Conservation (phyloP, 2,113 vertebrate genomes). For the Pseudorhombus dupliciocellatus region DNA sequence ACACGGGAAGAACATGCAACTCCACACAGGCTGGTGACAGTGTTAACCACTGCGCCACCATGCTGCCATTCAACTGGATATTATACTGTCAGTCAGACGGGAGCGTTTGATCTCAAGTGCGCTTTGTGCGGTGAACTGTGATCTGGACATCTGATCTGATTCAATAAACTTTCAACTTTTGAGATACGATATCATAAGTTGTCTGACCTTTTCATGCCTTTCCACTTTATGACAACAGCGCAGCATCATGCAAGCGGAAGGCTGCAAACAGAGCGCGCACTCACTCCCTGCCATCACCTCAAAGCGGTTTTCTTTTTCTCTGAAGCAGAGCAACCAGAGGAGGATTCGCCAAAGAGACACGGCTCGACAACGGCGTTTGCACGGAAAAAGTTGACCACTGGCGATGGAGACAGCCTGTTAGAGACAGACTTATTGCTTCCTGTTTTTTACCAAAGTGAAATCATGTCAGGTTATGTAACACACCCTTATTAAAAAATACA, state of each 20-base stretch:
- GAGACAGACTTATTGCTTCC: constrained; percentile 28
- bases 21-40: neutral
- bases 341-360: constrained; percentile 21
- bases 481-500: too few species aligned
- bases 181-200: neutral
- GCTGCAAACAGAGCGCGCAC: constrained; percentile 15
- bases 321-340: constrained; percentile 36
- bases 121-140: neutral
- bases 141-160: constrained; percentile 8
- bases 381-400: constrained; percentile 55
- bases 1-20: neutral
- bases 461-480: neutral
- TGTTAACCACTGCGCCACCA: neutral
- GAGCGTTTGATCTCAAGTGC: neutral
- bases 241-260: neutral
- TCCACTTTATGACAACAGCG: neutral
- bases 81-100: neutral
- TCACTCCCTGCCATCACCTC: constrained; percentile 25
- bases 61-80: neutral
- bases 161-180: neutral
- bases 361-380: constrained; percentile 23
- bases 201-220: too few species aligned
- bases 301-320: constrained; percentile 33
- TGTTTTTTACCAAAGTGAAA: constrained; percentile 22
- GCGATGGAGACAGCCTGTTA: constrained; percentile 16